Conservation (phyloP, 2,888 invertebrate genomes). For the Colostygia pectinataria region DNA sequence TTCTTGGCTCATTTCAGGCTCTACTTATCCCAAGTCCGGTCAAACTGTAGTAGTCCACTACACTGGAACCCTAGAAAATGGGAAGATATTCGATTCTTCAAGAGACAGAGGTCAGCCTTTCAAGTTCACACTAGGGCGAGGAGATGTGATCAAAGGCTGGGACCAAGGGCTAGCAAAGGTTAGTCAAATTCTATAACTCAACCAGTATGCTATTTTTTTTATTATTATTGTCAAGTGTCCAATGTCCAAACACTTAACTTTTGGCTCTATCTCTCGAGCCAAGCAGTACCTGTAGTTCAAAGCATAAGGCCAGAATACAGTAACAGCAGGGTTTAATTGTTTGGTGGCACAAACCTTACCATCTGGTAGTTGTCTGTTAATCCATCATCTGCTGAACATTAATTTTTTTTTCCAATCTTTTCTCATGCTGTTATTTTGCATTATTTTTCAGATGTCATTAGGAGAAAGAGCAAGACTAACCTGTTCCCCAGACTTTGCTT, state of each 20-base stretch:
- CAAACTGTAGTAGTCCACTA: conserved; percentile 98
- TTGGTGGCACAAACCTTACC: too few species aligned
- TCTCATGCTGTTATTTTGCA: background rate
- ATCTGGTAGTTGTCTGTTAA: too few species aligned
- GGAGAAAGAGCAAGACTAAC: conserved; percentile 96
- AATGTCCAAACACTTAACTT: too few species aligned
- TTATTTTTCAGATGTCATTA: conserved; percentile 89
- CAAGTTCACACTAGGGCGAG: conserved; percentile 95
- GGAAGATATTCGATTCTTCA: conserved; percentile 97
- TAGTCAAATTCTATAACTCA: conserved; percentile 28
- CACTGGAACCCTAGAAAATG: conserved; percentile 94
- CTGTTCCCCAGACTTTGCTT: conserved; percentile 97
- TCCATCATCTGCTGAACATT: too few species aligned
- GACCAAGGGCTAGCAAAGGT: conserved; percentile 97
- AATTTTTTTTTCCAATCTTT: too few species aligned
- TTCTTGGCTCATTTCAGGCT: conserved; percentile 85
- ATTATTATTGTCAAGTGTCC: too few species aligned
- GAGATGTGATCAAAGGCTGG: conserved; percentile 99
- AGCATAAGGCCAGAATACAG: too few species aligned
- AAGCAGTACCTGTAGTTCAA: too few species aligned
- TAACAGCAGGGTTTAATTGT: too few species aligned
- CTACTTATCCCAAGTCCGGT: conserved; percentile 95
- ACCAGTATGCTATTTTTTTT: too few species aligned
- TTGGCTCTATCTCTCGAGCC: too few species aligned
- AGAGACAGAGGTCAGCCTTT: conserved; percentile 97